Percentiles rank a stretch among this genome's conserved stretches.
Conservation (phyloP, 2,888 invertebrate species). For the Troilus luridus region DNA sequence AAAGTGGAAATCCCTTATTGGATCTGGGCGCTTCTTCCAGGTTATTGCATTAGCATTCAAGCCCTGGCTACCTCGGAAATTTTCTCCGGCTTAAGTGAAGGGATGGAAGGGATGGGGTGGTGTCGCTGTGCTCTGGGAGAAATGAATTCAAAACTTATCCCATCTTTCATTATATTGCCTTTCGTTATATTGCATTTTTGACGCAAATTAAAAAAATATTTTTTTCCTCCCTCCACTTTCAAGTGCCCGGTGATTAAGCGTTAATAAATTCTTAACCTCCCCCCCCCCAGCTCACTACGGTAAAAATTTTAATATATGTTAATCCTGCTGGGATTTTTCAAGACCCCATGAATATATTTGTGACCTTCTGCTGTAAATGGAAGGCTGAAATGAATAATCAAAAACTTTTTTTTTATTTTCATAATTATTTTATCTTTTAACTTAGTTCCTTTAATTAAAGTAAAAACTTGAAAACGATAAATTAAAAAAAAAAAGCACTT, state of each 20-base stretch:
- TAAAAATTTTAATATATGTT: conserved; percentile 57
- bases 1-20: conserved; percentile 65
- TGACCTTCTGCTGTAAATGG: conserved; percentile 1
- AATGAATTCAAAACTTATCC: conserved; percentile 64
- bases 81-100: conserved; percentile 49
- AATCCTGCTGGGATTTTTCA: conserved; percentile 48
- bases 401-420: not conserved
- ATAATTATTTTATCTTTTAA: not conserved
- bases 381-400: conserved; percentile 6
- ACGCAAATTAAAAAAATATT: conserved; percentile 61
- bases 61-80: conserved; percentile 42
- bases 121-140: not conserved
- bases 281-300: not conserved
- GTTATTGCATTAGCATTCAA: conserved; percentile 65
- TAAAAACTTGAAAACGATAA: not conserved
- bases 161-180: conserved; percentile 63
- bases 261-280: conserved; percentile 52
- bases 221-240: conserved; percentile 32
- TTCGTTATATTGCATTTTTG: conserved; percentile 60
- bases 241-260: conserved; percentile 59
- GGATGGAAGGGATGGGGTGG: not conserved
- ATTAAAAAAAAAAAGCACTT: not conserved
- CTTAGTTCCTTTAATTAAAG: not conserved
- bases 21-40: conserved; percentile 62
- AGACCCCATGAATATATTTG: conserved; percentile 50